Evolutionary conservation across 2,797 vertebrate genomes (phyloP).

Genomic region (Schizothorax lantsangensis): DNA sequence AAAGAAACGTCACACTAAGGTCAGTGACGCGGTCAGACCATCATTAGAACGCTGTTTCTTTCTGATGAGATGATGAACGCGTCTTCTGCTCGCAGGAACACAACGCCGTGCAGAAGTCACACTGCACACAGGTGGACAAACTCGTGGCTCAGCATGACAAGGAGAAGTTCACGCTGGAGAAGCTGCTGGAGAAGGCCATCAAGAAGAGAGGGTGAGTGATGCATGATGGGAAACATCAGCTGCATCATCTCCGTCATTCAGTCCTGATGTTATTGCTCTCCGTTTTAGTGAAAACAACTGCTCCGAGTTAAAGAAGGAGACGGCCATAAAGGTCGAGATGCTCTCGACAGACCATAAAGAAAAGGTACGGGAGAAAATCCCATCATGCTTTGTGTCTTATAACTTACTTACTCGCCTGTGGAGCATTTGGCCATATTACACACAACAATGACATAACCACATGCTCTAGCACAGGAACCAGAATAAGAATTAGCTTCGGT

Average conservation of each 20-base stretch:
- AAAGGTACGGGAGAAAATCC: slow-evolving; percentile 81
- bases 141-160: slow-evolving; percentile 94
- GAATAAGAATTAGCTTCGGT: neutral
- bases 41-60: neutral
- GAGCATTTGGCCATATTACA: neutral
- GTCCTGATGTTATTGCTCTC: neutral
- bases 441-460: neutral
- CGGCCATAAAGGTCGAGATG: slow-evolving; percentile 93
- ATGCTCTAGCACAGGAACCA: neutral
- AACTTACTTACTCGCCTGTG: neutral
- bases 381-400: neutral
- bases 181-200: slow-evolving; percentile 94
- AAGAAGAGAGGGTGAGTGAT: slow-evolving; percentile 92
- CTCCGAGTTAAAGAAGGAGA: slow-evolving; percentile 98
- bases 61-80: neutral
- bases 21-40: slow-evolving; percentile 64
- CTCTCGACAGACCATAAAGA: slow-evolving; percentile 92
- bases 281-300: slow-evolving; percentile 92
- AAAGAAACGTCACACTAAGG: slow-evolving; percentile 98
- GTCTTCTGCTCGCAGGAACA: slow-evolving; percentile 82
- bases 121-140: slow-evolving; percentile 96
- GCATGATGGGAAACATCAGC: neutral
- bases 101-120: slow-evolving; percentile 93
- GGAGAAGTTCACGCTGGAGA: slow-evolving; percentile 90
- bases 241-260: neutral